Conservation (phyloP, 2,113 vertebrate genomes). For the Apteryx owenii region DNA sequence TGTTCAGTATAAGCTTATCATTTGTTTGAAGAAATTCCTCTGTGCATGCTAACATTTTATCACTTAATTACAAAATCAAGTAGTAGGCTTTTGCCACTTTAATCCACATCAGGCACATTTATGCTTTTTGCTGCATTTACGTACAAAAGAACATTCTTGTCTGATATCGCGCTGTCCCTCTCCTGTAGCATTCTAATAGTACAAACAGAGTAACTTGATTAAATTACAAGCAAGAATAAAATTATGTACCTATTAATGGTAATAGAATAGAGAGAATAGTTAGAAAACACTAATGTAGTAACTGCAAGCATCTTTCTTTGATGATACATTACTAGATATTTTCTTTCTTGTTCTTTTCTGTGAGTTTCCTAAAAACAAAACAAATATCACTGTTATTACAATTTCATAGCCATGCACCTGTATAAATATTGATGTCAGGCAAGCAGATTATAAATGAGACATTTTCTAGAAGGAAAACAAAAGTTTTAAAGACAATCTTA, state of each 20-base stretch:
- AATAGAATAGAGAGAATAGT: neutral
- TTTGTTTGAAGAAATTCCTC: slow-evolving; percentile 9
- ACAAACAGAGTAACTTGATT: neutral
- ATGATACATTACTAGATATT: neutral
- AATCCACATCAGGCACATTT: neutral
- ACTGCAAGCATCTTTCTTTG: neutral
- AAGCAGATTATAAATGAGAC: neutral
- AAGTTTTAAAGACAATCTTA: neutral
- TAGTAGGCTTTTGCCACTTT: slow-evolving; percentile 28
- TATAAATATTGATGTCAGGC: neutral
- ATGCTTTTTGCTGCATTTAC: neutral
- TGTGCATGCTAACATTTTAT: slow-evolving; percentile 19
- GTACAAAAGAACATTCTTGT: neutral
- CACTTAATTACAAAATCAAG: slow-evolving; percentile 44
- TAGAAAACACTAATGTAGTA: slow-evolving; percentile 14
- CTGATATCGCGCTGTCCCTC: neutral
- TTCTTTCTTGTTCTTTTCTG: neutral
- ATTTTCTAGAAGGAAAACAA: neutral
- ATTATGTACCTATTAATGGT: neutral
- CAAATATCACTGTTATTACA: neutral
- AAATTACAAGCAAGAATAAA: neutral
- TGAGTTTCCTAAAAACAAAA: neutral
- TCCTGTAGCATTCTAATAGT: neutral
- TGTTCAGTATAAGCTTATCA: slow-evolving; percentile 9
- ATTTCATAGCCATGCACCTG: neutral